Base-by-base conservation (phyloP, 2,113 vertebrate genomes). In the Plecotus auritus region DNA sequence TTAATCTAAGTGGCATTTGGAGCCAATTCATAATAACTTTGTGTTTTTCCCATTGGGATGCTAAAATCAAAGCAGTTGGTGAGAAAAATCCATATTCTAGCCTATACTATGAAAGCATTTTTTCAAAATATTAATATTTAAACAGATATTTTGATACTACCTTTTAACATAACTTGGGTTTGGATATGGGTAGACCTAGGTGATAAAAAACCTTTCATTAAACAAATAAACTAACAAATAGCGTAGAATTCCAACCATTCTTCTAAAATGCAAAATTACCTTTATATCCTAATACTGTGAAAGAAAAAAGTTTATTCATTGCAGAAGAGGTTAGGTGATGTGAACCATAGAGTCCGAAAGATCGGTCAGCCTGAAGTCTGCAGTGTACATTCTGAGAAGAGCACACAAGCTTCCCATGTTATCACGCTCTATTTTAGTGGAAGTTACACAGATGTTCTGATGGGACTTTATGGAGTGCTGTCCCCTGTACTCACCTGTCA, bases 401-500 rank as follows among this genome's bases (percentile, higher is more conserved):
- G 73, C 87, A 32, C 9, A 23, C 4, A 18, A 76, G 17, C 45
- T 74, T 47, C 9, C 35, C 47, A 56, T 0, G 0, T 49, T 47
- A 59, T 9, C 47, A 4, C 7, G 13, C 16, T 30, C 17, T 30
- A 26, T 84, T 73, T 82, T n/a, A 32, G 0, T 9, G 30, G 45
- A 0, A 18, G 67, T 5, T 76, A 8, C 67, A 42, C 0, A 0
- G 74, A 32, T 9, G 26, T 8, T 40, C 69, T 87, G 9, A 42
- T 72, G 20, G 40, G 32, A 49, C 32, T 88, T 67, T 56, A 70
- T 77, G 47, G 23, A 77, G 69, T 0, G 16, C 10, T 82, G 88
- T 85, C 47, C 59, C 74, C 83, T 88, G 37, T 72, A 96, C 98
- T 98, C 95, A 99, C 99, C 99, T 97, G 99, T 98, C 92, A 99